Conservation (phyloP, 1,140 invertebrate genomes). For the Sycophaga agraensis region DNA sequence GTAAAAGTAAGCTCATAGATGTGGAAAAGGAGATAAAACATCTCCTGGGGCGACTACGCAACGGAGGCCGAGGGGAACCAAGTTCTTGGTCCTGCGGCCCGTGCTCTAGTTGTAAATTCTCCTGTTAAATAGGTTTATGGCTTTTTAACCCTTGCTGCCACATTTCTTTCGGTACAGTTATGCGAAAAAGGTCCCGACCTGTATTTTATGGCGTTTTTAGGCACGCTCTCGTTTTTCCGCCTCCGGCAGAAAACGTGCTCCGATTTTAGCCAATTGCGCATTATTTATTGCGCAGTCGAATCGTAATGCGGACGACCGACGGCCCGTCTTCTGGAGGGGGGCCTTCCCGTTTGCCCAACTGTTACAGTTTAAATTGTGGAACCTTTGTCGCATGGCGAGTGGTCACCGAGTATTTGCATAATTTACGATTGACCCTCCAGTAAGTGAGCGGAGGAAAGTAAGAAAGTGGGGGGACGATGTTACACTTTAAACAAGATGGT, state of each 20-base stretch:
- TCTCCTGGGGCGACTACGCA: too few relatives aligned
- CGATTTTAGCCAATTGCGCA: constrained; percentile 33
- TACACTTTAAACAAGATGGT: constrained; percentile 43
- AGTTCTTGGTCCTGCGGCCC: neutral
- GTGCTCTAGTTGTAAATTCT: constrained; percentile 46
- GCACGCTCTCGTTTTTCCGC: constrained; percentile 27
- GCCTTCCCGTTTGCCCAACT: constrained; percentile 43
- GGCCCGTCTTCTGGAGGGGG: constrained; percentile 1
- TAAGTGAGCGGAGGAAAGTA: neutral
- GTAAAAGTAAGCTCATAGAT: constrained; percentile 31
- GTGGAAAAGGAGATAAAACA: too few relatives aligned
- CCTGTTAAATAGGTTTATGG: constrained; percentile 38
- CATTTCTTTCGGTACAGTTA: constrained; percentile 34
- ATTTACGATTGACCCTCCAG: constrained; percentile 41
- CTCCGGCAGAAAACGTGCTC: constrained; percentile 10
- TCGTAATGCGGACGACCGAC: constrained; percentile 25
- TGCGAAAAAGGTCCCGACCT: constrained; percentile 36
- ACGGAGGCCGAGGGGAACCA: too few relatives aligned
- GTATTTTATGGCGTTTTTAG: constrained; percentile 32
- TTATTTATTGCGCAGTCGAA: constrained; percentile 44
- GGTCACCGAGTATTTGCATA: constrained; percentile 34
- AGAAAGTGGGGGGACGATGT: constrained; percentile 29
- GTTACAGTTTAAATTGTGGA: constrained; percentile 49
- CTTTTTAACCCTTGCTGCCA: constrained; percentile 41
- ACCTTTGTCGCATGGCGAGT: constrained; percentile 37